Evolutionary conservation across 2,888 invertebrate genomes (phyloP).

Genomic region (Caradrina kadenii): DNA sequence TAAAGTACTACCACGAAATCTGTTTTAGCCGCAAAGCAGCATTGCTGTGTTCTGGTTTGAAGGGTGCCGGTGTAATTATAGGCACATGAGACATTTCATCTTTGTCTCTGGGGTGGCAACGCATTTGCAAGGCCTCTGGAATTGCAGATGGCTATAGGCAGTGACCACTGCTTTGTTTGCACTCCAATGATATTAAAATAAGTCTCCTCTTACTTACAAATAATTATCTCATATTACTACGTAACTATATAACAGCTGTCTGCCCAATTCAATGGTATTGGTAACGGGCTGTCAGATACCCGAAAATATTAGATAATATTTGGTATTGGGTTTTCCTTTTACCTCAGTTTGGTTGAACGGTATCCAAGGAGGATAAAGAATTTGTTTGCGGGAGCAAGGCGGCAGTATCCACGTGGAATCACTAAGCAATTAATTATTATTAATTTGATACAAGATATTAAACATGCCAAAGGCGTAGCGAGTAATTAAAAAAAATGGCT

Average conservation of each 20-base stretch:
- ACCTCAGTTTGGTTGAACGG: slow-evolving; percentile 4
- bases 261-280: slow-evolving; percentile 16
- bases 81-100: too few relatives aligned
- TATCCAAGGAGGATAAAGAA: background rate
- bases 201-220: slow-evolving; percentile 2
- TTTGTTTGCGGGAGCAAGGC: background rate
- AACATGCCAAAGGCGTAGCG: too few relatives aligned
- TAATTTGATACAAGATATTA: background rate
- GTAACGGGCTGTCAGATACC: slow-evolving; percentile 16
- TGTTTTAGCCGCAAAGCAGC: too few relatives aligned
- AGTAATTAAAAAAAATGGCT: too few relatives aligned
- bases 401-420: background rate
- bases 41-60: too few relatives aligned
- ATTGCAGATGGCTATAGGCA: too few relatives aligned
- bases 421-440: background rate
- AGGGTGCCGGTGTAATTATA: too few relatives aligned
- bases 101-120: too few relatives aligned
- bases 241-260: slow-evolving; percentile 8
- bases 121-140: too few relatives aligned
- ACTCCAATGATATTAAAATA: too few relatives aligned
- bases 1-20: too few relatives aligned
- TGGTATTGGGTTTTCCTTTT: slow-evolving; percentile 16
- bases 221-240: slow-evolving; percentile 23
- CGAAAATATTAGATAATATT: slow-evolving; percentile 17
- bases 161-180: too few relatives aligned